Evolutionary conservation across 2,888 invertebrate species (phyloP), one percentile per base, ranked within the genome.

Genomic region (Sturmia bella): DNA sequence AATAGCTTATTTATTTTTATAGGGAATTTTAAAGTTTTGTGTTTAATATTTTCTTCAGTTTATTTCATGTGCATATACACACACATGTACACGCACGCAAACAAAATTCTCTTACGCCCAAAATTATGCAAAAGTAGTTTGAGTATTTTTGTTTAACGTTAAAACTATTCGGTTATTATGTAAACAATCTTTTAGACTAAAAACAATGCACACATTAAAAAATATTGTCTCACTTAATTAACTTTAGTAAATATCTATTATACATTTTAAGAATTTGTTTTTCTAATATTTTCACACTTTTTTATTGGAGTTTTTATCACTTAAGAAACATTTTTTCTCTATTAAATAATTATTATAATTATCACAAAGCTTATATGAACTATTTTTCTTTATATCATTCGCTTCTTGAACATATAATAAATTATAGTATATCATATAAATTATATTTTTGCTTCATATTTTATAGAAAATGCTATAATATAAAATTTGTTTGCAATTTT

Each of bases 91-190:
- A 27, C 5, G 3, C 41, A 52, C 4, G 4, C 39, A 50, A 11
- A 19, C 4, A 15, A 45, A 37, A 57, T 66, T 27, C 27, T 54
- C 19, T 27, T 27, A 82, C 70, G 81, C 81, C 81, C 74, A 69
- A 82, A 52, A 64, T 43, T 82, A 77, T 77, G 81, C 81, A 69
- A 61, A 43, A 21, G 15, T 54, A 70, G 19, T 52, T 74, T 32
- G 9, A 72, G 13, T 4, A 7, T 43, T 43, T 43, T 7, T 43
- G n/a, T 32, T 70, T 52, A 21, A 39, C 56, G 21, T 45, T 27
- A 17, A 52, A 59, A 52, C 13, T 21, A 12, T 57, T 63, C 32
- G 12, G 21, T 19, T 48, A 63, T 79, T 79, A 79, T 79, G 66
- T 79, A 79, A 80, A 80, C 69, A 68, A 9, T 15, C 19, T 15